phyloP scores from a whole-genome alignment of 2,797 vertebrate species.

The Sciurus carolinensis region DNA sequence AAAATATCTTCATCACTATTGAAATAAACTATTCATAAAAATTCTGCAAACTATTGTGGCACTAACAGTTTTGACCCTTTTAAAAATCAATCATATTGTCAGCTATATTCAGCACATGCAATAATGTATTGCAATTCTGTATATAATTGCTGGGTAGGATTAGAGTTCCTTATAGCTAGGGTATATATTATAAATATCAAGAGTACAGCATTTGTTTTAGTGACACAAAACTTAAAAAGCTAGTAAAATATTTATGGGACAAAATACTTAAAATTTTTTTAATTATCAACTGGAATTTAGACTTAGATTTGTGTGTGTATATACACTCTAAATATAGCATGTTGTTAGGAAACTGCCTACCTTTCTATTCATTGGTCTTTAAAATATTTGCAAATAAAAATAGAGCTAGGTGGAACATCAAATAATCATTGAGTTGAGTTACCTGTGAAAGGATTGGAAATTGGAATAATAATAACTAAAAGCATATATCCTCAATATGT shows the following conservation, averaged over 20 bases:
- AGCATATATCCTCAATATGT: neutral
- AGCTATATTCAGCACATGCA: constrained; percentile 24
- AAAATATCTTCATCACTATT: neutral
- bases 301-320: neutral
- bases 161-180: neutral
- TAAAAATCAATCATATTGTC: constrained; percentile 9
- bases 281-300: neutral
- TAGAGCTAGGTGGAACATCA: neutral
- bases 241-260: constrained; percentile 30
- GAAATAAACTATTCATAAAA: constrained; percentile 60
- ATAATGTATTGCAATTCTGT: neutral
- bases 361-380: neutral
- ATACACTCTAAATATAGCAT: neutral
- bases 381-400: constrained; percentile 46
- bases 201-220: neutral
- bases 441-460: neutral
- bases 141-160: constrained; percentile 1
- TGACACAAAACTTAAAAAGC: constrained; percentile 39
- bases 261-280: neutral
- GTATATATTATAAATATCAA: constrained; percentile 5
- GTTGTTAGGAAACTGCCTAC: neutral
- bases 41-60: neutral
- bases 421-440: neutral
- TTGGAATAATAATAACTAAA: neutral
- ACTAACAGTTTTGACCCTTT: neutral